Base-by-base conservation (phyloP, 2,113 vertebrate species). In the Lagopus leucura region DNA sequence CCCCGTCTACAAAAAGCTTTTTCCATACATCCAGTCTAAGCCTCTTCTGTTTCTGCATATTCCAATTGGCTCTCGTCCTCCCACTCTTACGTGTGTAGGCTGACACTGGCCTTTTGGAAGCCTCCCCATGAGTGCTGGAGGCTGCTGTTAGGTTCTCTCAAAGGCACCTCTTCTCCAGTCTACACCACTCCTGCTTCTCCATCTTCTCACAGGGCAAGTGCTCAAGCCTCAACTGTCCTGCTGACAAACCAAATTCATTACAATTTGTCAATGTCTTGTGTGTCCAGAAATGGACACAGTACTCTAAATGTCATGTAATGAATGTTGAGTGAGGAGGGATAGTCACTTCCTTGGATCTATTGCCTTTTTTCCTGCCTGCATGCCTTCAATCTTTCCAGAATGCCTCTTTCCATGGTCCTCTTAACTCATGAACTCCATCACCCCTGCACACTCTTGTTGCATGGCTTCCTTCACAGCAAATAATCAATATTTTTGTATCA, bases 101-200 rank as follows among this genome's bases (percentile, higher is more conserved):
- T 45, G 52, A 10, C 34, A 63, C 13, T 52, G 27, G 2, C 2
- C 45, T 10, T 77, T 75, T 72, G 1, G 2, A 43, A 55, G 60
- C 9, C 8, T 52, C 2, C 13, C 8, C 2, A 7, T 1, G 48
- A 9, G 2, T 32, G 7, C 8, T 58, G 27, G 3, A 2, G 1
- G 3, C 1, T 67, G 18, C 34, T 71, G 16, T 28, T 50, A 28
- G 15, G 1, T 64, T 13, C 20, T 77, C 32, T 18, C 2, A 6
- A 86, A 81, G 6, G 4, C 48, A 8, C 20, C 18, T 54, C 20
- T 52, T 81, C 17, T 73, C 14, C 36, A 66, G 11, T 10, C 32
- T 77, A 22, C 83, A 20, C 5, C 32, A 60, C 28, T 40, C 21
- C 54, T 76, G 21, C 10, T 79, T 18, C 47, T 38, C 72, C 6